Evolutionary conservation across 2,113 vertebrate species (phyloP).

Genomic region (Mus pahari): DNA sequence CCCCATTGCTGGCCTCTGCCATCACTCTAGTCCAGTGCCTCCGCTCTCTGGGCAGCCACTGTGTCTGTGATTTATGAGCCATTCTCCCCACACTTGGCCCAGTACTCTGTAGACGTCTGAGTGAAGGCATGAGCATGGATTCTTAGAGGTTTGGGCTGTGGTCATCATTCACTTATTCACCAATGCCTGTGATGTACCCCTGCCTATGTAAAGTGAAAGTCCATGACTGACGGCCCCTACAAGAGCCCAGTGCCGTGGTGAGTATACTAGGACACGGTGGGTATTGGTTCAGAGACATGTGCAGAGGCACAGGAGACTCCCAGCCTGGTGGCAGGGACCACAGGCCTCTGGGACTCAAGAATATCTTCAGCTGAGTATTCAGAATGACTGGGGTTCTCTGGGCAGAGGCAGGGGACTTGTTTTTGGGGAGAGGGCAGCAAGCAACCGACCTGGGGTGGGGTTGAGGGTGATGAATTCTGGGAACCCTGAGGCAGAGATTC

Average conservation of each 20-base stretch:
- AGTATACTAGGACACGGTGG: background rate
- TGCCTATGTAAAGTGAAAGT: background rate
- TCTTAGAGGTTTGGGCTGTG: background rate
- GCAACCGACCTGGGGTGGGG: background rate
- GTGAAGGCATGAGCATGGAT: background rate
- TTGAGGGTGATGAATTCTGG: background rate
- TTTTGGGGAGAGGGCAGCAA: background rate
- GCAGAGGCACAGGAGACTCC: background rate
- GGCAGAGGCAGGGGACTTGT: background rate
- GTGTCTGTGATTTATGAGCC: background rate
- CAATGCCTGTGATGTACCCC: background rate
- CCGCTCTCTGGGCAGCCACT: background rate
- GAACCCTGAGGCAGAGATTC: background rate
- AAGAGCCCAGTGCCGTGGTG: background rate
- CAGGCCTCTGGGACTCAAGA: background rate
- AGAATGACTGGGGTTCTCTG: background rate
- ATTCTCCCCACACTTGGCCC: background rate
- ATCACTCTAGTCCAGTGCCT: background rate
- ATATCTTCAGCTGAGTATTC: background rate
- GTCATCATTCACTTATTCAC: background rate
- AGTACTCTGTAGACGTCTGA: slow-evolving; percentile 34
- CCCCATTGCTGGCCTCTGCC: background rate
- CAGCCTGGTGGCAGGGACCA: background rate
- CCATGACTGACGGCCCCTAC: background rate
- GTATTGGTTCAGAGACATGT: background rate